Conservation (phyloP, 2,888 invertebrate species). For the Orthosia gothica region DNA sequence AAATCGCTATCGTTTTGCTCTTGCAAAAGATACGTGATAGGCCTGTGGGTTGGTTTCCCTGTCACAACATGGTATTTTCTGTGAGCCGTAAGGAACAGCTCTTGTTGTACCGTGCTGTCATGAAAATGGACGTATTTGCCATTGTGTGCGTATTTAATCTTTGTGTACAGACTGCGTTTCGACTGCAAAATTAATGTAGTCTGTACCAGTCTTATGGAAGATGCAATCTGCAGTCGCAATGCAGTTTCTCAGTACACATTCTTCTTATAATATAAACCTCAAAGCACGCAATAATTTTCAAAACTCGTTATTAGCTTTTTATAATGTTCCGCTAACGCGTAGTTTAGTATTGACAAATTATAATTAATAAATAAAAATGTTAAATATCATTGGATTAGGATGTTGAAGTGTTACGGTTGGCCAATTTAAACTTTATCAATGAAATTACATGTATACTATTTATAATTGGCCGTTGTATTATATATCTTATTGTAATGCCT, state of each 20-base stretch:
- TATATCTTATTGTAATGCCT: conserved; percentile 63
- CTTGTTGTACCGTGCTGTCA: neutral
- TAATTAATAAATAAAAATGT: conserved; percentile 68
- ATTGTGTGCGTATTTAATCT: neutral
- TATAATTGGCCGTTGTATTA: conserved; percentile 63
- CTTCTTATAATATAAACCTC: conserved; percentile 41
- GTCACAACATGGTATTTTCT: neutral
- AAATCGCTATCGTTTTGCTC: too few species aligned
- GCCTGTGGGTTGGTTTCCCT: neutral
- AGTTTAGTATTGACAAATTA: conserved; percentile 78
- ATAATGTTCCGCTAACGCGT: conserved; percentile 84
- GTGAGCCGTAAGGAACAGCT: neutral
- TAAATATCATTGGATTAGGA: conserved; percentile 72
- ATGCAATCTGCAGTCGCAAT: neutral
- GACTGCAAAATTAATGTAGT: neutral
- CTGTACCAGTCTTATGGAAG: neutral
- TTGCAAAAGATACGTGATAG: too few species aligned
- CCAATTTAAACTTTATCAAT: conserved; percentile 61
- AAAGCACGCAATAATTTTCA: conserved; percentile 80
- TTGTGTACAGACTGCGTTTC: conserved; percentile 22
- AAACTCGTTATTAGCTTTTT: conserved; percentile 85
- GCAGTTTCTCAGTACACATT: conserved; percentile 3
- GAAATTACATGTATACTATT: conserved; percentile 66
- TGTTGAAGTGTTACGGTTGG: conserved; percentile 69
- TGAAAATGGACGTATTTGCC: conserved; percentile 17